Percentiles rank a stretch among this genome's conserved stretches.
Conservation (phyloP, 2,888 invertebrate species). For the Aleiodes testaceus region DNA sequence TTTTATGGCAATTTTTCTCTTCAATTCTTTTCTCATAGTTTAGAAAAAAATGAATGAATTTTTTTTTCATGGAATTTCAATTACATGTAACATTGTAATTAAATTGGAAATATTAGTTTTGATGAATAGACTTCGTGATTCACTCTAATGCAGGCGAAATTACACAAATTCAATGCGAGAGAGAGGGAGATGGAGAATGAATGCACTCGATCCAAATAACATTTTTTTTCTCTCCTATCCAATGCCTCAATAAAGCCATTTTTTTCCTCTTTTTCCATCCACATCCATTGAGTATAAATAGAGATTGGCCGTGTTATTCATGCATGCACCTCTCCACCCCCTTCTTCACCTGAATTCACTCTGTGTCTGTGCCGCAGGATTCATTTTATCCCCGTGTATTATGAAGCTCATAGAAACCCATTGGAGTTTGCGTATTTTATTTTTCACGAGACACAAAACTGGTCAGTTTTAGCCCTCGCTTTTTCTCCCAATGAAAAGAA, state of each 20-base stretch:
- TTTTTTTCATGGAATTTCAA: too few species aligned
- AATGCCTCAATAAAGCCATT: neutral
- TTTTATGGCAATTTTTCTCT: neutral
- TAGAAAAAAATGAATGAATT: too few species aligned
- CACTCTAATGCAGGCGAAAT: too few species aligned
- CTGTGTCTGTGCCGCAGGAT: neutral
- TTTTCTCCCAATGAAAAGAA: slow-evolving; percentile 18
- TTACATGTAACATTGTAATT: too few species aligned
- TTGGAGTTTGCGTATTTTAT: slow-evolving; percentile 21
- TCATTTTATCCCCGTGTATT: slow-evolving; percentile 10
- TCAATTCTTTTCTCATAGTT: neutral
- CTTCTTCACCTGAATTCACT: neutral
- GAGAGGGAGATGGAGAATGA: too few species aligned
- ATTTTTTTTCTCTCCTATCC: too few species aligned
- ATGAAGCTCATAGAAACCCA: slow-evolving; percentile 10
- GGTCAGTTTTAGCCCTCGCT: neutral
- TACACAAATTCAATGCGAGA: too few species aligned
- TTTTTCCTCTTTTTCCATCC: neutral
- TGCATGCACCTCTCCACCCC: neutral
- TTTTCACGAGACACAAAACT: slow-evolving; percentile 24
- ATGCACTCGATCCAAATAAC: too few species aligned
- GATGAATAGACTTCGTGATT: too few species aligned
- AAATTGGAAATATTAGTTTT: too few species aligned
- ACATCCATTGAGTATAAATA: slow-evolving; percentile 15
- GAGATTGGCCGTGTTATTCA: slow-evolving; percentile 16